Percentiles rank a stretch among this genome's conserved stretches.
phyloP scores from a whole-genome alignment of 2,888 invertebrate genomes.

The Nudaria mundana region DNA sequence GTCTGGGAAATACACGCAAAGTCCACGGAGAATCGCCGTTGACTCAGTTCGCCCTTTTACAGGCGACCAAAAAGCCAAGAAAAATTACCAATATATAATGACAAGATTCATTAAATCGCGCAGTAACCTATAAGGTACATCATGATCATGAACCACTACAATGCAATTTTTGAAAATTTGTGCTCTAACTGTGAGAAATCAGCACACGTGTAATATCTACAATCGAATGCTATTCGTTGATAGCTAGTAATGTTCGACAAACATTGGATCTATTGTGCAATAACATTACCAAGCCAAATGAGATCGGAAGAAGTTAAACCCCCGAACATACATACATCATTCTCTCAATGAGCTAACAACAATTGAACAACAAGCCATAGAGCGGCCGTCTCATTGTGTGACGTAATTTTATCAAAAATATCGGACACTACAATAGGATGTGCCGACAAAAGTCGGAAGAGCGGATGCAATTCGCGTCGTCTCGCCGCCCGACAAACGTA shows the following conservation, averaged over 20 bases:
- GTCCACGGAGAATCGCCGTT: no score
- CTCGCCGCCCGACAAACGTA: conserved; percentile 65
- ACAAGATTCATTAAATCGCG: no score
- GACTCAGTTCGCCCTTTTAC: no score
- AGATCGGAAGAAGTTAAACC: conserved; percentile 66
- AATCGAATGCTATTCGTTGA: background rate
- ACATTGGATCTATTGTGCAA: conserved; percentile 56
- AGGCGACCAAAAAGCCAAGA: no score
- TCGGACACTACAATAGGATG: conserved; percentile 65
- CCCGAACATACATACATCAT: conserved; percentile 63
- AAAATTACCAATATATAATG: no score
- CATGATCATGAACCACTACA: no score
- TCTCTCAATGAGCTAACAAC: conserved; percentile 73
- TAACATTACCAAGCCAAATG: conserved; percentile 54
- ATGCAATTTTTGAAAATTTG: no score
- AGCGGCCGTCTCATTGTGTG: conserved; percentile 65
- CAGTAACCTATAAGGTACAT: no score
- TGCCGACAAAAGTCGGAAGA: conserved; percentile 78
- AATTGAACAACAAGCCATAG: conserved; percentile 75
- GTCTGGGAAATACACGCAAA: no score
- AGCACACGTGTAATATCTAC: background rate
- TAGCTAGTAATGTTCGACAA: conserved; percentile 49
- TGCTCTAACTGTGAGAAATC: no score
- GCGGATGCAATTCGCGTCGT: conserved; percentile 78
- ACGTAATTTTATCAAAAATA: conserved; percentile 80